A percentile compares a stretch with the other conserved stretches of the same genome.
Evolutionary conservation across 2,888 invertebrate species (phyloP).

Genomic region (Mythimna vitellina): DNA sequence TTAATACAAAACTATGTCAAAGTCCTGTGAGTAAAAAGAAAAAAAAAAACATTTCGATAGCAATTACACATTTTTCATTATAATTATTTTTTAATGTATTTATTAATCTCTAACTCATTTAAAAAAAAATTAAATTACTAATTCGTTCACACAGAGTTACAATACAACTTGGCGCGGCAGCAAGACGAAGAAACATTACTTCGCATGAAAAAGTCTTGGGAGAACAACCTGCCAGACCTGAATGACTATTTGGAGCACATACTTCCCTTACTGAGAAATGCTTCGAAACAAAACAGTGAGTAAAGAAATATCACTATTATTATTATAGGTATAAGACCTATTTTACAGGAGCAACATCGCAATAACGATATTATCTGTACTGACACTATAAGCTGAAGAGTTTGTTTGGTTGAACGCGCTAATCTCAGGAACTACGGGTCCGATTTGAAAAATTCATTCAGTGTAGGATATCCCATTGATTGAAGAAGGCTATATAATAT

Average conservation of each 20-base stretch:
- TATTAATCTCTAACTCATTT: not conserved
- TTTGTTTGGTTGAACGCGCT: too few relatives aligned
- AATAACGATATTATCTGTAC: not conserved
- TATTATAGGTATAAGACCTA: not conserved
- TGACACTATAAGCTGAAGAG: too few relatives aligned
- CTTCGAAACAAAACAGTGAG: slow-evolving; percentile 86
- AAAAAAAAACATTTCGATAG: too few relatives aligned
- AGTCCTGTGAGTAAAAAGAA: too few relatives aligned
- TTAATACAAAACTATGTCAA: too few relatives aligned
- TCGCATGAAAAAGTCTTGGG: slow-evolving; percentile 86
- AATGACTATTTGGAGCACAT: slow-evolving; percentile 83
- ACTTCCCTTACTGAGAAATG: slow-evolving; percentile 83
- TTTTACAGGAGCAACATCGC: not conserved
- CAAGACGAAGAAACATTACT: slow-evolving; percentile 79
- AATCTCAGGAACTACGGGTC: too few relatives aligned
- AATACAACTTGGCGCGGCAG: slow-evolving; percentile 81
- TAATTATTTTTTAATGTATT: too few relatives aligned
- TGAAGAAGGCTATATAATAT: too few relatives aligned
- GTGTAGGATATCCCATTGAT: too few relatives aligned
- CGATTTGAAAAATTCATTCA: too few relatives aligned
- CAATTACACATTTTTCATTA: too few relatives aligned
- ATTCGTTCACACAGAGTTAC: slow-evolving; percentile 75
- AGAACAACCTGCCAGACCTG: slow-evolving; percentile 81
- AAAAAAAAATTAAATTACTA: not conserved
- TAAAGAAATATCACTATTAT: slow-evolving; percentile 24